These are phyloP conservation scores for Amphimedon queenslandica DNA, from an alignment of 37 sponge, comb jelly and placozoan species.

Conservation along the genomic window DNA sequence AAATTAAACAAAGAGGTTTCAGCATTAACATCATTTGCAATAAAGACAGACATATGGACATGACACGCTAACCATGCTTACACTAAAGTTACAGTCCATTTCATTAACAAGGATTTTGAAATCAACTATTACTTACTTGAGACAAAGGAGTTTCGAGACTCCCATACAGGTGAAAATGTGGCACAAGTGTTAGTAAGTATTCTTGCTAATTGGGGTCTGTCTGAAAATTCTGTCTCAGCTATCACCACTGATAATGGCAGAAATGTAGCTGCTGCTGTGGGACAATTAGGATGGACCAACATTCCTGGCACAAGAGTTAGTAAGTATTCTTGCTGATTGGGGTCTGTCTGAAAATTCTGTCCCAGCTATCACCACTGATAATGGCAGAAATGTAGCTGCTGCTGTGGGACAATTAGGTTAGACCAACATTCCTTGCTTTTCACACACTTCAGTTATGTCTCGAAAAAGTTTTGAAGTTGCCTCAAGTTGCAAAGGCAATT, in stretches of 20 bases:
- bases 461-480: constrained; percentile 8
- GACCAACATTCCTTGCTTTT: constrained; percentile 18
- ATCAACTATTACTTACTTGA: constrained; percentile 13
- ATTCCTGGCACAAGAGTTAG: constrained; percentile 8
- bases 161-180: constrained; percentile 19
- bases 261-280: constrained; percentile 11
- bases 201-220: neutral
- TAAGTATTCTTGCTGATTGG: constrained; percentile 5
- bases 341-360: neutral
- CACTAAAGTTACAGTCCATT: constrained; percentile 26
- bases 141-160: constrained; percentile 25
- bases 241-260: constrained; percentile 16
- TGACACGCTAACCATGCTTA: constrained; percentile 26
- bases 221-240: neutral
- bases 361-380: constrained; percentile 7
- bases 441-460: constrained; percentile 18
- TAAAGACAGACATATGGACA: constrained; percentile 42
- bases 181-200: constrained; percentile 12
- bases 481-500: neutral
- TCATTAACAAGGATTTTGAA: neutral
- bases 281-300: constrained; percentile 21
- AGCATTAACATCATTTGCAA: neutral
- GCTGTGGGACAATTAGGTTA: constrained; percentile 1
- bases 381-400: neutral
- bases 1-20: constrained; percentile 5